Base-by-base conservation (phyloP, 2,888 invertebrate species). In the Hedychridium roseum region DNA sequence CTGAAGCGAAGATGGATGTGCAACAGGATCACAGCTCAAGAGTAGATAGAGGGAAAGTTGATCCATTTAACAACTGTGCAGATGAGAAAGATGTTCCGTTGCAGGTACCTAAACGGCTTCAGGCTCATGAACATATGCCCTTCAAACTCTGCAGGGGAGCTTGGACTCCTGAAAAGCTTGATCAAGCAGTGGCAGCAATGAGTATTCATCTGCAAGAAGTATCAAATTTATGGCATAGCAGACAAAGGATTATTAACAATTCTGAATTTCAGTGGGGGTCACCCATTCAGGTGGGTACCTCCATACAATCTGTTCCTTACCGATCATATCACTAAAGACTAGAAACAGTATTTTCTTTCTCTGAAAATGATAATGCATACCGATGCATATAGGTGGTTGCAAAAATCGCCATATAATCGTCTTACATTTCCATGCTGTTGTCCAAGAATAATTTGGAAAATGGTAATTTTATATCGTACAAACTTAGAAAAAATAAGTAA, bases 221-320 rank as follows among this genome's bases (percentile, higher is more conserved):
- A 17, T 64, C 68, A 31, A 58, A 69, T 6, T 44, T 64, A 35
- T 64, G 64, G 60, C 50, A 61, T 39, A 56, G 35, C 45, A 57
- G 51, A 43, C 60, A 55, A 14, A 46, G 46, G 35, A 15, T 15
- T 16, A 43, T 46, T 20, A 42, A 31, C 27, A 44, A 63, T 43
- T 38, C 50, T 32, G 53, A 54, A 38, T 60, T 63, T 54, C 60
- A 66, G 52, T 76, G 71, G 75, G 75, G 73, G 58, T 50, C 69
- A 66, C 72, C 74, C 69, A 74, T 75, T 54, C 68, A 76, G 76
- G 76, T 76, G 68, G 71, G 75, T 76, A 74, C 65, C 68, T 68
- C 73, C 66, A 57, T 66, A 57, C 64, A 64, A 54, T 62, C 55
- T 50, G 52, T 55, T 60, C 50, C 58, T 32, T 59, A 61, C 50